Evolutionary conservation across 2,797 vertebrate genomes (phyloP).

Genomic region (Percopsis omiscomaycus): DNA sequence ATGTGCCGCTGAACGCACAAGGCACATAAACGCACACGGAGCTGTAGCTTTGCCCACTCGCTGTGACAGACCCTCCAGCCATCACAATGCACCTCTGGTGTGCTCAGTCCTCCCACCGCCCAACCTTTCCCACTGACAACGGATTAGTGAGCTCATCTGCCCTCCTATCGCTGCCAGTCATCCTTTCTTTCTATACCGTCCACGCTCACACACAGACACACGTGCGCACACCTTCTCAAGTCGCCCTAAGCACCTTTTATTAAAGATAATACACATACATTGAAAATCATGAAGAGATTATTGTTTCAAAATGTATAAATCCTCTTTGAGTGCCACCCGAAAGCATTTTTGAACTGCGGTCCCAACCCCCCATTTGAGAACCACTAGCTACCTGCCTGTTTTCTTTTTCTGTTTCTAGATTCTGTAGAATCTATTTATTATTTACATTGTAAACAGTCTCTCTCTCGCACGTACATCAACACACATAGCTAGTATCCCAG

Average conservation of each 20-base stretch:
- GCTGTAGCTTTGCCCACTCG: constrained; percentile 2
- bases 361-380: no score
- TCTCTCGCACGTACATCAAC: background rate
- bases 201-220: constrained; percentile 22
- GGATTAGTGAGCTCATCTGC: constrained; percentile 24
- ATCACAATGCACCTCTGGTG: constrained; percentile 41
- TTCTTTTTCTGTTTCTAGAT: no score
- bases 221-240: background rate
- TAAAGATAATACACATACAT: background rate
- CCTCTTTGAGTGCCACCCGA: no score
- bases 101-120: constrained; percentile 33
- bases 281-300: background rate
- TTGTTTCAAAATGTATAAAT: no score
- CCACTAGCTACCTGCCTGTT: no score
- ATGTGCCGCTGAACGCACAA: constrained; percentile 10
- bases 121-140: constrained; percentile 34
- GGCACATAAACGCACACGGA: background rate
- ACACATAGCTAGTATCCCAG: background rate
- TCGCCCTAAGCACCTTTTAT: background rate
- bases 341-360: no score
- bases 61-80: constrained; percentile 27
- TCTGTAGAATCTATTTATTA: background rate
- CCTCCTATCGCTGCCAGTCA: background rate
- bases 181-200: constrained; percentile 3
- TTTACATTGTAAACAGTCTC: background rate